Evolutionary conservation across 1,140 invertebrate genomes (phyloP), one percentile per base, ranked within the genome.

Genomic region (Cephus cinctus): DNA sequence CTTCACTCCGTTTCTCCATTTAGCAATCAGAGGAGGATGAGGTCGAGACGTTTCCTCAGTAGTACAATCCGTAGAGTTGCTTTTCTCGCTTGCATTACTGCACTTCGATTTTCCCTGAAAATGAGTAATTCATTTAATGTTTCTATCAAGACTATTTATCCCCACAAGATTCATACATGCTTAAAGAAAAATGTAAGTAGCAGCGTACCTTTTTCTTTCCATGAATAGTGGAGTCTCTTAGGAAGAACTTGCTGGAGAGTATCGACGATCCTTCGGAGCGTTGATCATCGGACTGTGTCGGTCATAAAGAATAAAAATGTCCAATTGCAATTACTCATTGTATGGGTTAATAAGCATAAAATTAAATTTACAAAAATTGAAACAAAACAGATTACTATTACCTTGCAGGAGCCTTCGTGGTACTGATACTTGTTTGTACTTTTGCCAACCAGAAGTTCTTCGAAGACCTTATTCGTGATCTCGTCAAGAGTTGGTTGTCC

Each of bases 381-480:
- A 12, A 38, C 2, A 38, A 12, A 11, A 5, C 9, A 38, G 8
- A 38, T 18, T 38, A n/a, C 11, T 18, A 12, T 16, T 76, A 86
- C 84, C 72, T 84, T 85, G 35, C 81, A 77, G 4, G 83, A 85
- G 35, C 81, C 81, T 64, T 81, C 55, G 48, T 66, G 67, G 20
- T 66, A 62, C 43, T 67, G 57, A 64, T 66, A 66, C 64, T 76
- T 62, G 54, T 73, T 69, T 47, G 59, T 59, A 61, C 65, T 69
- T 65, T 77, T 77, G 52, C 85, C 83, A 66, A 87, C 85, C 32
- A 92, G 73, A 23, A 92, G 72, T 57, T 90, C 88, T 65, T 90
- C 88, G 72, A 90, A 93, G 40, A 92, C 88, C 73, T 84, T 82
- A 76, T 92, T 92, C 16, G 89, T 92, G 32, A 92, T 87, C 71